A percentile compares a stretch with the other conserved stretches of the same genome.
Evolutionary conservation across 2,888 invertebrate genomes (phyloP).

Genomic region (Schizaphis graminum): DNA sequence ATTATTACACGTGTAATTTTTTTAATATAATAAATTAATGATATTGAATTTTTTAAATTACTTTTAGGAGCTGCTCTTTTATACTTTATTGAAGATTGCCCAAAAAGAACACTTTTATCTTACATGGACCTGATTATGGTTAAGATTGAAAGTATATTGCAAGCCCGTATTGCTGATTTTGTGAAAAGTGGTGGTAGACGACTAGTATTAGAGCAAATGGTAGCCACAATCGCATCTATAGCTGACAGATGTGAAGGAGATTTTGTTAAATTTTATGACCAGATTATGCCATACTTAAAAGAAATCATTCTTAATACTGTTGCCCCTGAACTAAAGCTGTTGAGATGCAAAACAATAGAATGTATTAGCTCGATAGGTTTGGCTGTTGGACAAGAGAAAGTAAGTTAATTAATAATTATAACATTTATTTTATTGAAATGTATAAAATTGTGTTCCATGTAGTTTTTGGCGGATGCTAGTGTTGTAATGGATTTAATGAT

Average conservation of each 20-base stretch:
- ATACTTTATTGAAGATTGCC: constrained; percentile 99
- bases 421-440: constrained; percentile 60
- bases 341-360: constrained; percentile 98
- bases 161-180: constrained; percentile 80
- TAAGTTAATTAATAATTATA: constrained; percentile 66
- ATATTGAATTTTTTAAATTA: constrained; percentile 57
- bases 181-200: constrained; percentile 57
- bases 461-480: constrained; percentile 90
- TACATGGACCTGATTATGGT: constrained; percentile 93
- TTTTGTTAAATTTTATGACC: constrained; percentile 94
- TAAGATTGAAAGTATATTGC: constrained; percentile 90
- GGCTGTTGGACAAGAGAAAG: constrained; percentile 72
- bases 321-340: constrained; percentile 86
- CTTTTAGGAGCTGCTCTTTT: constrained; percentile 91
- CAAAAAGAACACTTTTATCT: constrained; percentile 90
- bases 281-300: constrained; percentile 92
- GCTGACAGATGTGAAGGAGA: constrained; percentile 98
- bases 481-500: constrained; percentile 96
- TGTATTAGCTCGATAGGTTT: constrained; percentile 96
- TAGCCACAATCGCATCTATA: constrained; percentile 98
- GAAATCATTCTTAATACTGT: constrained; percentile 96
- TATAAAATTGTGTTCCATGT: constrained; percentile 49
- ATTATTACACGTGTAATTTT: background rate
- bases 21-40: background rate
- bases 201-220: constrained; percentile 96